Evolutionary conservation across 2,888 invertebrate genomes (phyloP).

Genomic region (Tetragonisca angustula): DNA sequence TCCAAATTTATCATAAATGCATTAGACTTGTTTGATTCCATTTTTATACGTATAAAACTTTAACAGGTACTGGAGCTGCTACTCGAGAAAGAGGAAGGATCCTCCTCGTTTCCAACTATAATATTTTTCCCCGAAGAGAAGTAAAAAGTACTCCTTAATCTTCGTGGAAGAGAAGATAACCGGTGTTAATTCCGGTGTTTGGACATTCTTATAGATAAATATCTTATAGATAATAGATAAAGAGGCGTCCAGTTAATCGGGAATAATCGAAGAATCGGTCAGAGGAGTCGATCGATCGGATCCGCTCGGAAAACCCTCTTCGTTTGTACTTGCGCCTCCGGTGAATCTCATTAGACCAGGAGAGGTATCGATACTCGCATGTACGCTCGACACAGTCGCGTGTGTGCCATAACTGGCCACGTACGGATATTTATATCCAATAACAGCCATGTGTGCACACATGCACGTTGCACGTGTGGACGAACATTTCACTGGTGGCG

Average conservation of each 20-base stretch:
- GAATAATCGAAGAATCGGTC: neutral
- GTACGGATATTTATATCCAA: constrained; percentile 38
- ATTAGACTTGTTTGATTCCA: no score
- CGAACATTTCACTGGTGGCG: neutral
- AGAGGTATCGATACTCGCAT: constrained; percentile 52
- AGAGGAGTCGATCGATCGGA: constrained; percentile 31
- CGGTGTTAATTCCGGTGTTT: neutral
- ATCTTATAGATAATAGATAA: no score
- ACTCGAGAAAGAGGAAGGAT: neutral
- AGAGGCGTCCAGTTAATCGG: constrained; percentile 1
- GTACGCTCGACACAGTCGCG: constrained; percentile 37
- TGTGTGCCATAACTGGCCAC: constrained; percentile 37
- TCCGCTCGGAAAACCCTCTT: constrained; percentile 21
- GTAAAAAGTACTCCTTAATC: neutral
- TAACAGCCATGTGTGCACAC: constrained; percentile 19
- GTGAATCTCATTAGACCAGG: constrained; percentile 70
- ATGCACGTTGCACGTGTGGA: no score
- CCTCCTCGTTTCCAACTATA: neutral
- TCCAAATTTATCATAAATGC: no score
- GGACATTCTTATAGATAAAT: no score
- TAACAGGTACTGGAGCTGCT: no score
- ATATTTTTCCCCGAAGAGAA: no score
- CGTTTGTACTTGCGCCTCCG: constrained; percentile 46
- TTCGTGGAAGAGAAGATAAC: neutral
- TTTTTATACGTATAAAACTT: no score